Conservation (phyloP, 2,888 invertebrate species). For the Margaritifera margaritifera region DNA sequence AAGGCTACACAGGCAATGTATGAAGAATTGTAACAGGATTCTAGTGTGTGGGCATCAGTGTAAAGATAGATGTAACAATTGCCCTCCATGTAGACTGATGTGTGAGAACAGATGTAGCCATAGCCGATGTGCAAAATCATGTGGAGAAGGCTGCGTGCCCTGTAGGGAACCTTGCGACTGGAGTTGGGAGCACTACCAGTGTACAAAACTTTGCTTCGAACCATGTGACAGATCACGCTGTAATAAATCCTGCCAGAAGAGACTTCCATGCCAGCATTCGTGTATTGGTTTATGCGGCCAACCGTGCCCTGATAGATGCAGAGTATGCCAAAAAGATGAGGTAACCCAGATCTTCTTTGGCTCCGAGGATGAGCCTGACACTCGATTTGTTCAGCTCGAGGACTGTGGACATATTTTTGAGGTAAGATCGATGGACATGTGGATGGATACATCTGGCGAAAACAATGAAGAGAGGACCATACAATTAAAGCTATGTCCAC, state of each 20-base stretch:
- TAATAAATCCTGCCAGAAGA: conserved; percentile 66
- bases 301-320: conserved; percentile 80
- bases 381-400: conserved; percentile 68
- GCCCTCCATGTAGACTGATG: conserved; percentile 68
- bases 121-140: conserved; percentile 60
- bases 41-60: conserved; percentile 75
- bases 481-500: conserved; percentile 75
- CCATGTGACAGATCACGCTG: conserved; percentile 70
- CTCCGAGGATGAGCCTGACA: conserved; percentile 76
- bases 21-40: conserved; percentile 76
- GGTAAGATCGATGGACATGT: conserved; percentile 67
- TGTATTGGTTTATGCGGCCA: conserved; percentile 83
- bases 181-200: conserved; percentile 64
- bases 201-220: conserved; percentile 67
- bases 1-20: conserved; percentile 78
- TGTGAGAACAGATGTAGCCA: conserved; percentile 71
- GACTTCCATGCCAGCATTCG: conserved; percentile 72
- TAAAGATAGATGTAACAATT: conserved; percentile 57
- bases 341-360: conserved; percentile 73
- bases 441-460: conserved; percentile 70
- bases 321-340: conserved; percentile 75
- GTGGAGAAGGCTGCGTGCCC: conserved; percentile 62
- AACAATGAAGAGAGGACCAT: conserved; percentile 68
- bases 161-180: conserved; percentile 71
- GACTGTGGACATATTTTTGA: conserved; percentile 71